These are phyloP conservation scores for Xiphophorus birchmanni DNA, from an alignment of 2,797 vertebrate species.

Conservation along the genomic window DNA sequence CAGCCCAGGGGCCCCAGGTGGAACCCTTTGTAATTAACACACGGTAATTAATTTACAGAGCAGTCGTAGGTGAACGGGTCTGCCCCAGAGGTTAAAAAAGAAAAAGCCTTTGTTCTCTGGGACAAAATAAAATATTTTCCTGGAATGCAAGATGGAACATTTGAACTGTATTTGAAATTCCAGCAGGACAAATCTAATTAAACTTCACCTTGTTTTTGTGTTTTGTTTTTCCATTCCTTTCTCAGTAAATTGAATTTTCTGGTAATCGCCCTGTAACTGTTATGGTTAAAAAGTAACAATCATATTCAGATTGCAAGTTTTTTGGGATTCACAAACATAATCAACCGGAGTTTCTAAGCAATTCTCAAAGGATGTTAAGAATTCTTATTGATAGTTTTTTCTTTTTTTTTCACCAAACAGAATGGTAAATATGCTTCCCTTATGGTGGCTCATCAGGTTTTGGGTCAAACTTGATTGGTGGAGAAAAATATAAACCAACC, in stretches of 20 bases:
- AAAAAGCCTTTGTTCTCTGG: slow-evolving; percentile 46
- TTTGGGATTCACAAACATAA: not conserved
- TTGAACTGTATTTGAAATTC: not conserved
- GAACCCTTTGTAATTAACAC: slow-evolving; percentile 76
- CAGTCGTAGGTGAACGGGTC: slow-evolving; percentile 47
- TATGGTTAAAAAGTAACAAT: not conserved
- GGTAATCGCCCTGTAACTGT: not conserved
- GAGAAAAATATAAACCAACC: not conserved
- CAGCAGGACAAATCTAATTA: not conserved
- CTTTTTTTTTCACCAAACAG: not conserved
- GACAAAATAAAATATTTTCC: slow-evolving; percentile 11
- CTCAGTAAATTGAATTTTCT: not conserved
- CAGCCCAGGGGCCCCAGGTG: slow-evolving; percentile 72
- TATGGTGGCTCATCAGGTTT: not conserved
- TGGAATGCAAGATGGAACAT: not conserved
- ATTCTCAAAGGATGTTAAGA: not conserved
- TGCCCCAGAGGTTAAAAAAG: slow-evolving; percentile 54
- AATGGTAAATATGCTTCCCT: not conserved
- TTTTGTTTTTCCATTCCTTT: not conserved
- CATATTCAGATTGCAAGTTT: not conserved
- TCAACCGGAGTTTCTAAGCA: not conserved
- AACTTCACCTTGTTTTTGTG: not conserved
- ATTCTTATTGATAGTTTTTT: not conserved
- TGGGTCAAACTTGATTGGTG: not conserved
- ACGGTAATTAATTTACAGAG: slow-evolving; percentile 76